phyloP scores from a whole-genome alignment of 2,797 vertebrate genomes.

The Pipistrellus pipistrellus region DNA sequence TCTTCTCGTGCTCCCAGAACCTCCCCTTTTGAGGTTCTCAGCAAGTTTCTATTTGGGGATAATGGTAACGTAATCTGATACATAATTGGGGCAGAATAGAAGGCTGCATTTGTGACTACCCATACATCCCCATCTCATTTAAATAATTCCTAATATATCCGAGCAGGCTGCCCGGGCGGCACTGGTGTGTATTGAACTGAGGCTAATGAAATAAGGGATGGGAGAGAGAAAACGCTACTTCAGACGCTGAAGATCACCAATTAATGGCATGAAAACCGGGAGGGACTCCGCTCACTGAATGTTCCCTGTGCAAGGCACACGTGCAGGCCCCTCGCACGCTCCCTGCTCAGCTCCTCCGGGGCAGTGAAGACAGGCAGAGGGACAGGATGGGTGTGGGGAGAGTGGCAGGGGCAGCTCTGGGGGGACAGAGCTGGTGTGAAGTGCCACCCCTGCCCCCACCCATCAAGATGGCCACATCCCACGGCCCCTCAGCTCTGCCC shows the following conservation, averaged over 20 bases:
- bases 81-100: slow-evolving; percentile 88
- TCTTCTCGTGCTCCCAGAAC: slow-evolving; percentile 70
- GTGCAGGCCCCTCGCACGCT: neutral
- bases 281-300: slow-evolving; percentile 75
- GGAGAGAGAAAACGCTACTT: slow-evolving; percentile 87
- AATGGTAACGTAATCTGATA: slow-evolving; percentile 89
- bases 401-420: neutral
- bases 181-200: slow-evolving; percentile 89
- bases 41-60: slow-evolving; percentile 87
- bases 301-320: slow-evolving; percentile 38
- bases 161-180: slow-evolving; percentile 83
- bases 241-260: slow-evolving; percentile 87
- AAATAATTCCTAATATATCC: slow-evolving; percentile 90
- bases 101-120: slow-evolving; percentile 87
- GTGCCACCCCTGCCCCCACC: neutral
- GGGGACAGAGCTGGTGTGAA: neutral
- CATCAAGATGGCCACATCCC: neutral
- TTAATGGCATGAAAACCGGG: slow-evolving; percentile 87
- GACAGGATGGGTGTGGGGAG: neutral
- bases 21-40: slow-evolving; percentile 80
- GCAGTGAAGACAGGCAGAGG: neutral
- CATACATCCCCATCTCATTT: slow-evolving; percentile 90
- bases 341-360: neutral
- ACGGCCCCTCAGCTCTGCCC: neutral
- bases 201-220: slow-evolving; percentile 90